A percentile compares a stretch with the other conserved stretches of the same genome.
Evolutionary conservation across 2,888 invertebrate genomes (phyloP).

Genomic region (Lasioglossum villosulum): DNA sequence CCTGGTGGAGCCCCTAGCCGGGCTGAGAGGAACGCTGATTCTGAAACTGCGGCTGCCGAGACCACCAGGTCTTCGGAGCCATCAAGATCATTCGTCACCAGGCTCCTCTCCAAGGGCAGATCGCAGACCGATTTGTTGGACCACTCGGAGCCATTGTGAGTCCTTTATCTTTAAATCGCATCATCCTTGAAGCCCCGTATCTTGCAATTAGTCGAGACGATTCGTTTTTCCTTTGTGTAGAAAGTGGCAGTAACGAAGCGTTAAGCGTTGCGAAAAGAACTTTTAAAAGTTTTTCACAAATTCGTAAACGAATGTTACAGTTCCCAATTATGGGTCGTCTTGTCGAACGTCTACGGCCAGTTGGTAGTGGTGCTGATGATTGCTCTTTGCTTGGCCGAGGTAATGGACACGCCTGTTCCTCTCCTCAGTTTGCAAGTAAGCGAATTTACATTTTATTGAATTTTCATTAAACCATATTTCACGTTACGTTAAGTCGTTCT

Average conservation of each 20-base stretch:
- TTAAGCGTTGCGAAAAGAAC: background rate
- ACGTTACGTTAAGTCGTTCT: too few relatives aligned
- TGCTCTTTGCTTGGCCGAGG: conserved; percentile 85
- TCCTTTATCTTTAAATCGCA: background rate
- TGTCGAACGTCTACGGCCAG: conserved; percentile 86
- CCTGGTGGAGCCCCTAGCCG: conserved; percentile 75
- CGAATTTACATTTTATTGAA: background rate
- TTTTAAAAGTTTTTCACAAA: background rate
- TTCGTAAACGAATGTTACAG: conserved; percentile 74
- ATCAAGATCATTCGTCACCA: conserved; percentile 79
- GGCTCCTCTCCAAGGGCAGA: conserved; percentile 79
- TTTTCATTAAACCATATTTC: too few relatives aligned
- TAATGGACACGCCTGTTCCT: conserved; percentile 86
- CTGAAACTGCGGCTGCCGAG: conserved; percentile 48
- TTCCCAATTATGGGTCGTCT: conserved; percentile 85
- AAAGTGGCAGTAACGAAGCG: background rate
- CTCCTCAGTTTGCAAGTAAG: conserved; percentile 85
- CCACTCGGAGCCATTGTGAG: conserved; percentile 85
- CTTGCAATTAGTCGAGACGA: background rate
- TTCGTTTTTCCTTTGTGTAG: background rate
- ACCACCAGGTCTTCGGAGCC: conserved; percentile 68
- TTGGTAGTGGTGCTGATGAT: conserved; percentile 85
- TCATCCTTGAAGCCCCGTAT: background rate
- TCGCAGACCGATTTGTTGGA: conserved; percentile 81
- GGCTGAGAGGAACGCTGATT: conserved; percentile 72